Percentiles rank a stretch among this genome's conserved stretches.
phyloP scores from a whole-genome alignment of 2,888 invertebrate species.

The Yponomeuta plumbellus region DNA sequence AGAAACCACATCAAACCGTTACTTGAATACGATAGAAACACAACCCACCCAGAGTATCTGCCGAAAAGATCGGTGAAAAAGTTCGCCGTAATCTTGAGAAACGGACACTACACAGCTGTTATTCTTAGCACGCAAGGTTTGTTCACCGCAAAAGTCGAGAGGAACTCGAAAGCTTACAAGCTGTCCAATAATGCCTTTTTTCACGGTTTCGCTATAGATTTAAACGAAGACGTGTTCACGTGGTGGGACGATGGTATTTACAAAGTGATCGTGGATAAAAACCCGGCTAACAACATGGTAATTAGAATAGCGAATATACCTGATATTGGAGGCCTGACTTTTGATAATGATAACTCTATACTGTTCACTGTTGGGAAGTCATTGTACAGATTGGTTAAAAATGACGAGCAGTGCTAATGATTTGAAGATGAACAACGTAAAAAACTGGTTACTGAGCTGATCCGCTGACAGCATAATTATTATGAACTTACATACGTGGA shows the following conservation, averaged over 20 bases:
- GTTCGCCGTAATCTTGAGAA: too few species aligned
- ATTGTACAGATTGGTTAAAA: constrained; percentile 37
- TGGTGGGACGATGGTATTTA: constrained; percentile 68
- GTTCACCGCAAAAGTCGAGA: too few species aligned
- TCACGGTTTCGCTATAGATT: constrained; percentile 53
- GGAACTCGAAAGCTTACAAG: constrained; percentile 32
- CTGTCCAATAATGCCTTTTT: constrained; percentile 54
- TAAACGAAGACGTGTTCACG: constrained; percentile 47
- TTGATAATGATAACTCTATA: constrained; percentile 58
- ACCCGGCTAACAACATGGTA: constrained; percentile 40
- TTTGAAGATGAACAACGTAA: too few species aligned
- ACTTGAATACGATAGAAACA: constrained; percentile 28
- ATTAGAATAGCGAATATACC: constrained; percentile 42
- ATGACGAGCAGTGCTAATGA: too few species aligned
- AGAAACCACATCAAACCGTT: constrained; percentile 46
- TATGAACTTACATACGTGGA: too few species aligned
- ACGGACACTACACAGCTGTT: too few species aligned
- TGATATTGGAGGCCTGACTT: constrained; percentile 51
- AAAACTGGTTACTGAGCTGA: too few species aligned
- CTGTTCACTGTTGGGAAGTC: constrained; percentile 45
- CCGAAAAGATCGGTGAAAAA: constrained; percentile 28
- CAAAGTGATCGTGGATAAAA: constrained; percentile 41
- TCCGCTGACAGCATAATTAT: too few species aligned
- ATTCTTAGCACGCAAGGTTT: too few species aligned
- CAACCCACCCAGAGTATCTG: too few species aligned